These are phyloP conservation scores for Lottia gigantea DNA, from an alignment of 2,888 invertebrate genomes.

Conservation along the genomic window DNA sequence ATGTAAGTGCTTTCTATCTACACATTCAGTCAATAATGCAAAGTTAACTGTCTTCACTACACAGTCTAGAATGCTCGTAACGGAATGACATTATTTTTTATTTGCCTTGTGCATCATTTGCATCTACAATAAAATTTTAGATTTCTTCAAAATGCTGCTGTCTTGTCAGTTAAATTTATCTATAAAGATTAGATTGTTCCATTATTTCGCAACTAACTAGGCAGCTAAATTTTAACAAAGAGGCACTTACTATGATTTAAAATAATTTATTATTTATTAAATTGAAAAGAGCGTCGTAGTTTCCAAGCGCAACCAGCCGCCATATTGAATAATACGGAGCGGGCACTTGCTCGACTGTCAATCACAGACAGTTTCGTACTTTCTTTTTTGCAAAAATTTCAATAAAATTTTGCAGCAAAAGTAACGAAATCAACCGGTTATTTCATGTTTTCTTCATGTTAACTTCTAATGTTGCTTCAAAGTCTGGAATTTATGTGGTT, in stretches of 20 bases:
- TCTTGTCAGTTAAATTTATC: too few relatives aligned
- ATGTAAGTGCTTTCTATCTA: too few relatives aligned
- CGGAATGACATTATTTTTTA: too few relatives aligned
- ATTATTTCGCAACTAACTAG: too few relatives aligned
- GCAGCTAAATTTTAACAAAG: too few relatives aligned
- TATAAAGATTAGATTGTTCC: too few relatives aligned
- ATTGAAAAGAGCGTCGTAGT: neutral
- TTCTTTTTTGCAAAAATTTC: neutral
- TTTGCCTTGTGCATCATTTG: too few relatives aligned
- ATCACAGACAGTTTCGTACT: neutral
- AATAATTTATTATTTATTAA: neutral
- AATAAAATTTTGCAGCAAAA: neutral
- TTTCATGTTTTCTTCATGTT: neutral
- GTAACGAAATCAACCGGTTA: neutral
- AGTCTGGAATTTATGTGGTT: neutral
- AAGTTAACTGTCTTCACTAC: too few relatives aligned
- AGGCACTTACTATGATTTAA: too few relatives aligned
- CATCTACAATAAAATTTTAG: neutral
- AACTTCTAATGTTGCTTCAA: neutral
- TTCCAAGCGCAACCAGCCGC: slow-evolving; percentile 5
- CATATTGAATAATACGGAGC: slow-evolving; percentile 3
- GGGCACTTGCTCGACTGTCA: neutral
- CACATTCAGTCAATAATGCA: too few relatives aligned
- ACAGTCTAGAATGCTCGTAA: too few relatives aligned
- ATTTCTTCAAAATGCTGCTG: neutral